Percentiles rank a stretch among this genome's conserved stretches.
phyloP scores from a whole-genome alignment of 1,140 invertebrate species.

The Harpegnathos saltator region DNA sequence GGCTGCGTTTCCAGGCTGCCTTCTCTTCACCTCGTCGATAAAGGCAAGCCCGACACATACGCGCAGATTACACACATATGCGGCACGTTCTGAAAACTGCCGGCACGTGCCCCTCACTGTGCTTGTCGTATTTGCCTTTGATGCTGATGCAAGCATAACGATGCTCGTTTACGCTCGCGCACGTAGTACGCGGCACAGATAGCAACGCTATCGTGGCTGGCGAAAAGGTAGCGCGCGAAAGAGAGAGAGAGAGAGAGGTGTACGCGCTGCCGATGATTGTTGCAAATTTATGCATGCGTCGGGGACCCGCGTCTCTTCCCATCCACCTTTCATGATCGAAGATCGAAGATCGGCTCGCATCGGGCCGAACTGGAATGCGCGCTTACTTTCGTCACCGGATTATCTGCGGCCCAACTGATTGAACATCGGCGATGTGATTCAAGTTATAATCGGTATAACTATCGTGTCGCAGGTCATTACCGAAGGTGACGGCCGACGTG shows the following conservation, averaged over 20 bases:
- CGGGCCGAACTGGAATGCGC: too few relatives aligned
- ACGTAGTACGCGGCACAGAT: slow-evolving; percentile 13
- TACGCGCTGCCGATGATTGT: neutral
- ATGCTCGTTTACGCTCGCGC: slow-evolving; percentile 58
- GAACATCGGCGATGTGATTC: too few relatives aligned
- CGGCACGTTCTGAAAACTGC: slow-evolving; percentile 39
- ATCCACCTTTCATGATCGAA: too few relatives aligned
- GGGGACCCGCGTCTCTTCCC: neutral
- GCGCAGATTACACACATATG: neutral
- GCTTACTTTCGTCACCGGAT: too few relatives aligned
- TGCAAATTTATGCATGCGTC: slow-evolving; percentile 11
- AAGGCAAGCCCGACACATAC: slow-evolving; percentile 1
- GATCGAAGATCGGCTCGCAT: too few relatives aligned
- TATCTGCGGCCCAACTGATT: too few relatives aligned
- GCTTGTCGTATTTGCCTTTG: slow-evolving; percentile 49
- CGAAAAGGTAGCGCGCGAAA: slow-evolving; percentile 29
- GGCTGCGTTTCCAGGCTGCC: slow-evolving; percentile 14
- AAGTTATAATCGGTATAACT: too few relatives aligned
- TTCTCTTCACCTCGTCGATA: neutral
- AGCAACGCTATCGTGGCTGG: slow-evolving; percentile 10
- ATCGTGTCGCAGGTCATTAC: too few relatives aligned
- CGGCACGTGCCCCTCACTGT: slow-evolving; percentile 49
- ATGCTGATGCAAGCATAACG: slow-evolving; percentile 74
- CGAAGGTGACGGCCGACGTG: too few relatives aligned
- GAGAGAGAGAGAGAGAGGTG: too few relatives aligned